Base-by-base conservation (phyloP, 2,797 vertebrate genomes). In the Malurus splendens region DNA sequence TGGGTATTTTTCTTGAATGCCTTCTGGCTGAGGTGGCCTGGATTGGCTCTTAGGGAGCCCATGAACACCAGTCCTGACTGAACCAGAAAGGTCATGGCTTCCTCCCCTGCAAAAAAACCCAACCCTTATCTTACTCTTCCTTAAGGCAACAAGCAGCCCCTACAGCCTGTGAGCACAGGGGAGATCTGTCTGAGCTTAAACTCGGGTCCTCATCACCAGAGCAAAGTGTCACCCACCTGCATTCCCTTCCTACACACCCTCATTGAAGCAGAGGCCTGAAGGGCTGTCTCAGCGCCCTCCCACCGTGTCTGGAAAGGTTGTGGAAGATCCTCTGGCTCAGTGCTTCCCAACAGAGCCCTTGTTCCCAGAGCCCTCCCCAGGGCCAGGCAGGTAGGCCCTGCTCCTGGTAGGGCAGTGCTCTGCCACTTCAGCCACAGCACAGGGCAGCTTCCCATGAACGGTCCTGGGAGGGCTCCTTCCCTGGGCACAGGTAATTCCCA, bases 1-100 rank as follows among this genome's bases (percentile, higher is more conserved):
- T 5, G 79, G 67, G 2, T 65, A 67, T n/a, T 91, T 88, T 77
- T 84, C 75, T 71, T 38, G 74, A 92, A 77, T 36, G 65, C 59
- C 55, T 90, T 86, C 84, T 92, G 86, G 90, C 84, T 93, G 91
- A 91, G 61, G 41, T 44, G 88, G 65, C 75, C 90, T 88, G 72
- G 81, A 88, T 45, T 70, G 62, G 73, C 88, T 90, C 79, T 86
- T 78, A 85, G 62, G 89, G 76, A 93, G 82, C 84, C 86, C 73
- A 82, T 15, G 54, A 93, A 75, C 51, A 92, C 88, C 65, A 89
- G 70, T 77, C 52, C 82, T 91, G 79, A 83, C 56, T 86, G 89
- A 91, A 80, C 48, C 76, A 90, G 73, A 80, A 87, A 70, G 59
- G 44, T 59, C 59, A 90, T 44, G 48, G 59, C 52, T 91, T 91